Conservation (phyloP, 2,888 invertebrate species). For the Eurois occulta region DNA sequence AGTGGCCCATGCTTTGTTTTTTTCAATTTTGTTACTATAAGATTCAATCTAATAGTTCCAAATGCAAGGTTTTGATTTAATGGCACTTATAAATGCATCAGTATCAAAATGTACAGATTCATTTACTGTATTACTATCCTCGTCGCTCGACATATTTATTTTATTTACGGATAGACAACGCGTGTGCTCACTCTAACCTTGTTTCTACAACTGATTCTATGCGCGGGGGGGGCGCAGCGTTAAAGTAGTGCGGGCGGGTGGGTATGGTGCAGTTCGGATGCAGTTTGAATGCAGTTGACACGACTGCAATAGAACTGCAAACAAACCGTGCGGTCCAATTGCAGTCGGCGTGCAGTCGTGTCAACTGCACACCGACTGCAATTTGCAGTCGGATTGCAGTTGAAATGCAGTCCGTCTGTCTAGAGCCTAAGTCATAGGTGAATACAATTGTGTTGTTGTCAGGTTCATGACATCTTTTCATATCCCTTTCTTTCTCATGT, state of each 20-base stretch:
- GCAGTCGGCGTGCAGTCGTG: not conserved
- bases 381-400: not conserved
- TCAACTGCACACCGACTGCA: not conserved
- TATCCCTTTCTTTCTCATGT: slow-evolving; percentile 4
- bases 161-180: slow-evolving; percentile 5
- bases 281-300: slow-evolving; percentile 2
- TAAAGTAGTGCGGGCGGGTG: slow-evolving; percentile 16
- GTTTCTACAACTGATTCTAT: slow-evolving; percentile 2
- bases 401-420: no score
- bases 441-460: slow-evolving; percentile 6
- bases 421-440: not conserved
- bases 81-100: not conserved
- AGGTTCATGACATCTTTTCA: slow-evolving; percentile 7
- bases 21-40: slow-evolving; percentile 44
- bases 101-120: not conserved
- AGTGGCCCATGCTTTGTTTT: slow-evolving; percentile 45
- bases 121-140: slow-evolving; percentile 2
- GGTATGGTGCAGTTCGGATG: slow-evolving; percentile 18
- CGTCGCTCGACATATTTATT: slow-evolving; percentile 1
- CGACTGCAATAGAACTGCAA: not conserved
- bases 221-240: slow-evolving; percentile 6
- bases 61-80: slow-evolving; percentile 7
- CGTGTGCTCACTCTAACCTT: slow-evolving; percentile 15
- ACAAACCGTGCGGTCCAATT: not conserved
- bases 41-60: slow-evolving; percentile 21